Conservation (phyloP, 2,113 vertebrate species). For the Fulmarus glacialis region DNA sequence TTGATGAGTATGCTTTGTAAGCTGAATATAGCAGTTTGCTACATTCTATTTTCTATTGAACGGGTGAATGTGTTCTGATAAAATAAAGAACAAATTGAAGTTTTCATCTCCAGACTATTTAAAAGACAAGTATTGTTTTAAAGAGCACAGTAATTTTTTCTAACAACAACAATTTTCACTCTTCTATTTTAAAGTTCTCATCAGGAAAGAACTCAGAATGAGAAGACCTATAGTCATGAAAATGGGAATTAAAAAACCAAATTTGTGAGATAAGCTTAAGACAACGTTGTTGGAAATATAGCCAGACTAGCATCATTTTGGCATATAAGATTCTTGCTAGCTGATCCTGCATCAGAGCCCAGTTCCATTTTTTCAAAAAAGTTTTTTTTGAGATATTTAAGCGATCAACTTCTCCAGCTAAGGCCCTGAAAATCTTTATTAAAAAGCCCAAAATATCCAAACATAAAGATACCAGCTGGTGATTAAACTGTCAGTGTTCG, state of each 20-base stretch:
- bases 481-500: not conserved
- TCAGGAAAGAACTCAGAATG: not conserved
- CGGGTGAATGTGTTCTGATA: not conserved
- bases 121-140: not conserved
- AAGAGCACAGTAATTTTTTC: not conserved
- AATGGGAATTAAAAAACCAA: not conserved
- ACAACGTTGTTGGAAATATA: not conserved
- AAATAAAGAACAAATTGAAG: not conserved
- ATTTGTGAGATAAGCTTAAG: not conserved
- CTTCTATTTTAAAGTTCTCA: not conserved
- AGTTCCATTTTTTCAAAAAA: not conserved
- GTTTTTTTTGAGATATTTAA: not conserved
- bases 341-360: not conserved
- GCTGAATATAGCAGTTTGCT: not conserved
- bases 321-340: not conserved
- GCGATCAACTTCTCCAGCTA: not conserved
- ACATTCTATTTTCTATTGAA: not conserved
- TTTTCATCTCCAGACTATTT: not conserved
- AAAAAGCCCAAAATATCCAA: not conserved
- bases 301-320: not conserved
- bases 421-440: not conserved
- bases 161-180: not conserved
- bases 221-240: not conserved
- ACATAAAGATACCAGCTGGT: not conserved
- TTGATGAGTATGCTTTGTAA: slow-evolving; percentile 18